A percentile compares a stretch with the other conserved stretches of the same genome.
Conservation (phyloP, 1,140 invertebrate genomes). For the Potamilus streckersoni region DNA sequence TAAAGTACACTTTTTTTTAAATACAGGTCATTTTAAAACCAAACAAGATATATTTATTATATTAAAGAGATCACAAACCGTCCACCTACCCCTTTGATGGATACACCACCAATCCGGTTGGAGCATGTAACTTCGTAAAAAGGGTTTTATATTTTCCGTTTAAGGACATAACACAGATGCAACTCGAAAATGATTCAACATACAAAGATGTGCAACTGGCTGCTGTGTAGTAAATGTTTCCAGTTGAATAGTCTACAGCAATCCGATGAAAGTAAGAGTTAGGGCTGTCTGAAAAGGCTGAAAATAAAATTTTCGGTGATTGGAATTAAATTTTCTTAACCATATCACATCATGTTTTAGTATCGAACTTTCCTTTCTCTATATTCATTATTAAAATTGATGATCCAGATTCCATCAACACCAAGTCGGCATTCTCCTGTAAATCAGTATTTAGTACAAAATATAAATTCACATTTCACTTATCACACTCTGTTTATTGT, state of each 20-base stretch:
- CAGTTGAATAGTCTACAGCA: conserved; percentile 17
- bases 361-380: no score
- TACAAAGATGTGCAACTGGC: not conserved
- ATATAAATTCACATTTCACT: no score
- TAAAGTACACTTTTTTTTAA: no score
- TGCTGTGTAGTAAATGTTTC: conserved; percentile 24
- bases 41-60: not conserved
- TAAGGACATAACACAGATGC: conserved; percentile 11
- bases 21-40: no score
- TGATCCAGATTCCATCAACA: no score
- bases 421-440: no score
- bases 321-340: no score
- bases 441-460: no score
- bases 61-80: not conserved
- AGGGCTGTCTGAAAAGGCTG: not conserved
- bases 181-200: not conserved
- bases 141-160: conserved; percentile 6
- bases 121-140: conserved; percentile 12
- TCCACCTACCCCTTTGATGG: conserved; percentile 16
- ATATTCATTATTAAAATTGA: no score
- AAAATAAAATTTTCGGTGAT: no score
- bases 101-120: conserved; percentile 20
- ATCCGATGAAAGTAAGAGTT: conserved; percentile 8
- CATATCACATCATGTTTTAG: no score
- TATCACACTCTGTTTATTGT: no score